Evolutionary conservation across 2,888 invertebrate genomes (phyloP).

Genomic region (Melieria picta): DNA sequence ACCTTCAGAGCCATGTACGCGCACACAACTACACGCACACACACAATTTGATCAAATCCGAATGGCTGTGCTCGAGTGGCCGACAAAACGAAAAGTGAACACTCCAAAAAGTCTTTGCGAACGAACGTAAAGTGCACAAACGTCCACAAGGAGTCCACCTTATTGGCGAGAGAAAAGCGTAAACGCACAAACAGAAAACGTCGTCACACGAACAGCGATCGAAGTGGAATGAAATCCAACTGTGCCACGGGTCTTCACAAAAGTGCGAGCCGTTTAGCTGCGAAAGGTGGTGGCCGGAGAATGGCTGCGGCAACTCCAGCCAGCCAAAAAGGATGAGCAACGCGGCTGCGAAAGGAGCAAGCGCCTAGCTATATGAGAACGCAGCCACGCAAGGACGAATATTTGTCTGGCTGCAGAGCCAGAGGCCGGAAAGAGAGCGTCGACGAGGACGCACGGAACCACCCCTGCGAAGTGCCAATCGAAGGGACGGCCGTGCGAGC

Average conservation of each 20-base stretch:
- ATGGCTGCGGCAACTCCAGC: slow-evolving; percentile 1
- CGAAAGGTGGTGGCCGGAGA: neutral
- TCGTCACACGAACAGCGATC: slow-evolving; percentile 58
- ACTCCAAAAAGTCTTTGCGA: no score
- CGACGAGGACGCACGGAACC: neutral
- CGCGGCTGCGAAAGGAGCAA: slow-evolving; percentile 29
- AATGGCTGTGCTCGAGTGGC: no score
- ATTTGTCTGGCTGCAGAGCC: neutral
- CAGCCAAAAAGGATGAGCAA: slow-evolving; percentile 28
- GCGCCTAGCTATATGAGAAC: neutral
- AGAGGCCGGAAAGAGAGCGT: slow-evolving; percentile 8
- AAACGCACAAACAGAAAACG: slow-evolving; percentile 6
- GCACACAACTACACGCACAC: neutral
- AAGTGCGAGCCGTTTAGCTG: slow-evolving; percentile 34
- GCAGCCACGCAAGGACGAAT: slow-evolving; percentile 1
- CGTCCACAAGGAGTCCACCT: no score
- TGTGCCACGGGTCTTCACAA: slow-evolving; percentile 54
- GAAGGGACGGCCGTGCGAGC: neutral
- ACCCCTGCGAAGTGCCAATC: neutral
- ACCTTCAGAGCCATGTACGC: no score
- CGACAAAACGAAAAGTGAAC: no score
- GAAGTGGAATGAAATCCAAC: slow-evolving; percentile 61
- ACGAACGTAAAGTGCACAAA: no score
- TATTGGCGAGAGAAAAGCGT: neutral
- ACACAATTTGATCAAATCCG: no score